These are phyloP conservation scores for Metallyticus violacea DNA, from an alignment of 2,888 invertebrate genomes.

Conservation along the genomic window DNA sequence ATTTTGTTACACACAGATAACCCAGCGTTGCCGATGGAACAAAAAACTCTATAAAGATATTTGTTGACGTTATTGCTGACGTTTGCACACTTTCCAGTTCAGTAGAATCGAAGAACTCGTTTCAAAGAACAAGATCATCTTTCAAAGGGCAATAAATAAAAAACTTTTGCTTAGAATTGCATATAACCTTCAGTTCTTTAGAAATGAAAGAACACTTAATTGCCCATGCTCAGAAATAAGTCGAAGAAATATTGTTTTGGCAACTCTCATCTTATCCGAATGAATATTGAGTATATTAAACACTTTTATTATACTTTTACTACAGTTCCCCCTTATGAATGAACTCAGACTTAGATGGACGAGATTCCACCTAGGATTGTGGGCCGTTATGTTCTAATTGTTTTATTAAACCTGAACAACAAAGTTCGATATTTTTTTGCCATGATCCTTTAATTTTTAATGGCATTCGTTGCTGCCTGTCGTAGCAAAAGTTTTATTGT, in stretches of 20 bases:
- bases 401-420: too few relatives aligned
- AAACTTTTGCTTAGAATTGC: neutral
- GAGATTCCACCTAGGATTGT: neutral
- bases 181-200: neutral
- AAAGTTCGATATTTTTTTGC: too few relatives aligned
- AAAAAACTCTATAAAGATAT: too few relatives aligned
- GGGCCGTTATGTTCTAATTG: too few relatives aligned
- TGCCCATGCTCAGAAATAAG: neutral
- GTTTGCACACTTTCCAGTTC: neutral
- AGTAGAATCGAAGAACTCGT: neutral
- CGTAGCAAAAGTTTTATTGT: too few relatives aligned
- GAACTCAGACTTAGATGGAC: neutral
- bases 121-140: neutral
- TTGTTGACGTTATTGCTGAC: neutral
- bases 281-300: neutral
- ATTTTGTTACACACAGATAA: neutral
- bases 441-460: too few relatives aligned
- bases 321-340: neutral
- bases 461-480: too few relatives aligned
- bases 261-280: neutral
- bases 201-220: neutral
- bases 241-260: neutral
- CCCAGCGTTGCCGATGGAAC: neutral
- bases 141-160: neutral
- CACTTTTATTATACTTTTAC: neutral